Evolutionary conservation across 2,113 vertebrate species (phyloP).

Genomic region (Petromus typicus): DNA sequence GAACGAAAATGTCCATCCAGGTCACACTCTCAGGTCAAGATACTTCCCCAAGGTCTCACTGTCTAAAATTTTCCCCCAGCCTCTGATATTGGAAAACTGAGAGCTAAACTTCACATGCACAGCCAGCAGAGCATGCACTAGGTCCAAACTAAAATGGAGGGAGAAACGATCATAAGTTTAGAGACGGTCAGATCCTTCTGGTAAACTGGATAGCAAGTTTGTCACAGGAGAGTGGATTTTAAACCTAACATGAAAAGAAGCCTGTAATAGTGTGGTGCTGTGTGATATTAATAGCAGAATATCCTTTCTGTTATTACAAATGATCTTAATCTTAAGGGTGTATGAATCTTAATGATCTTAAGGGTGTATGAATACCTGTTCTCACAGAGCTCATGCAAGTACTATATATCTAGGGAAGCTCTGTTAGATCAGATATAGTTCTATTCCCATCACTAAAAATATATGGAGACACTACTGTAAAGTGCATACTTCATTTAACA

Average conservation of each 20-base stretch:
- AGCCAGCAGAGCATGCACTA: neutral
- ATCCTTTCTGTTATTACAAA: neutral
- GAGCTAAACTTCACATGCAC: neutral
- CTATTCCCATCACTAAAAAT: neutral
- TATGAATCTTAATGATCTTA: neutral
- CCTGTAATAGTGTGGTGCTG: neutral
- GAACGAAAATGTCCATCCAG: neutral
- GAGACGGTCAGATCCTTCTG: neutral
- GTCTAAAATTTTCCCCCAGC: neutral
- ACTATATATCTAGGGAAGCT: neutral
- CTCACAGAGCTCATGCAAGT: too few species aligned
- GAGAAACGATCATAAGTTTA: neutral
- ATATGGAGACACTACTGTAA: neutral
- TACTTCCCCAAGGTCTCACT: fast-evolving
- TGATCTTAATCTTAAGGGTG: neutral
- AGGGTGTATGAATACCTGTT: neutral
- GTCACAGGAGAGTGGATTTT: neutral
- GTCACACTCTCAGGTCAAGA: neutral
- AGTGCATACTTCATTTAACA: neutral
- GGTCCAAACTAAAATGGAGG: neutral
- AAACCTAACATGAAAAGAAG: neutral
- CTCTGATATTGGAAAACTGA: neutral
- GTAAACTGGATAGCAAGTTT: fast-evolving
- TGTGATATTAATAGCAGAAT: neutral
- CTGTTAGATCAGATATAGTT: neutral